phyloP scores from a whole-genome alignment of 2,888 invertebrate genomes.

The Xylota segnis region DNA sequence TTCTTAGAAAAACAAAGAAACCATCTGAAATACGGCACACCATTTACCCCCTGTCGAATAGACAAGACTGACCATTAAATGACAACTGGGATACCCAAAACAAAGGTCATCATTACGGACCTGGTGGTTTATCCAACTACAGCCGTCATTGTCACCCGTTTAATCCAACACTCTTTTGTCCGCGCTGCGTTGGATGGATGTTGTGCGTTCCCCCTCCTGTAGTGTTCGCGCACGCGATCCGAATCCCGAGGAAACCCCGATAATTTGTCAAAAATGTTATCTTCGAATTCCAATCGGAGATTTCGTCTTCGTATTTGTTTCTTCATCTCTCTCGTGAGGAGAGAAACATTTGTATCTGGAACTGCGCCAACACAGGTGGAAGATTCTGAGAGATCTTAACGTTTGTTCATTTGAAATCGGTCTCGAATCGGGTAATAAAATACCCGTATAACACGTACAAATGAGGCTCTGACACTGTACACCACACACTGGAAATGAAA shows the following conservation, averaged over 20 bases:
- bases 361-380: conserved; percentile 72
- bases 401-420: conserved; percentile 75
- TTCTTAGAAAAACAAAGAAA: conserved; percentile 43
- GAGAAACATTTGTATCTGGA: conserved; percentile 66
- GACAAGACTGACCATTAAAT: conserved; percentile 59
- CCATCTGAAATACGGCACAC: conserved; percentile 41
- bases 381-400: conserved; percentile 57
- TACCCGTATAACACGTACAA: conserved; percentile 77
- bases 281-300: conserved; percentile 69
- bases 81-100: conserved; percentile 63
- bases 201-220: conserved; percentile 39
- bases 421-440: conserved; percentile 73
- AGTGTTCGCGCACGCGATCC: conserved; percentile 72
- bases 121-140: conserved; percentile 55
- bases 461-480: conserved; percentile 65
- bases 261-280: conserved; percentile 76
- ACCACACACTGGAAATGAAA: conserved; percentile 50
- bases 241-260: conserved; percentile 74
- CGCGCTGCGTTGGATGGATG: conserved; percentile 10
- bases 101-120: conserved; percentile 60
- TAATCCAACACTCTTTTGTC: conserved; percentile 55
- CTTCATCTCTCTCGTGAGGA: conserved; percentile 4
- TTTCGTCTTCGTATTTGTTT: conserved; percentile 42
- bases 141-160: conserved; percentile 68
- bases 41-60: conserved; percentile 63